These are phyloP conservation scores for Tor tambroides DNA, from an alignment of 2,113 vertebrate genomes.

Conservation along the genomic window DNA sequence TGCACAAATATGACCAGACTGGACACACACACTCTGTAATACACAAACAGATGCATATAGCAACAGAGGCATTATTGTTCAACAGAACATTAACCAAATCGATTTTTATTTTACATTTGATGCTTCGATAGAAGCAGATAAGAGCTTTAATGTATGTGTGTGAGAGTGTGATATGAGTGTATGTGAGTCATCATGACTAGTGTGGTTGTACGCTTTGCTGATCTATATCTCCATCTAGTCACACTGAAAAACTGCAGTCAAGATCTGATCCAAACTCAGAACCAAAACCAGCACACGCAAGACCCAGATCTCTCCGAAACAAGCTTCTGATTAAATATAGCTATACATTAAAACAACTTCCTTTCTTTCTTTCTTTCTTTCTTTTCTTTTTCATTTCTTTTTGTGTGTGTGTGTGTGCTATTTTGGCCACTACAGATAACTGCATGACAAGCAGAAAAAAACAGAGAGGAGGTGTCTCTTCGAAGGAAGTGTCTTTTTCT, in stretches of 20 bases:
- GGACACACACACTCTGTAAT: background rate
- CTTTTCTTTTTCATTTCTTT: too few relatives aligned
- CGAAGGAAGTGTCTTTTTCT: conserved; percentile 11
- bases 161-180: background rate
- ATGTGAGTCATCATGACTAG: conserved; percentile 19
- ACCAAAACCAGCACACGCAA: background rate
- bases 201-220: conserved; percentile 13
- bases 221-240: conserved; percentile 9
- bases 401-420: background rate
- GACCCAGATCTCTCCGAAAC: background rate
- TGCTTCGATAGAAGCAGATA: background rate
- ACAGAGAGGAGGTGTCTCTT: conserved; percentile 15
- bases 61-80: background rate
- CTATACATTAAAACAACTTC: background rate
- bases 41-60: background rate
- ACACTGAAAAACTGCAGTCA: conserved; percentile 5
- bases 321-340: background rate
- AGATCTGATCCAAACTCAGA: conserved; percentile 6
- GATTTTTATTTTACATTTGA: background rate
- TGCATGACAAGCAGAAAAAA: background rate
- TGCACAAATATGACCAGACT: background rate
- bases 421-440: background rate
- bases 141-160: background rate
- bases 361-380: background rate
- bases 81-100: too few relatives aligned